Base-by-base conservation (phyloP, 2,888 invertebrate species). In the Heteropelma amictum region DNA sequence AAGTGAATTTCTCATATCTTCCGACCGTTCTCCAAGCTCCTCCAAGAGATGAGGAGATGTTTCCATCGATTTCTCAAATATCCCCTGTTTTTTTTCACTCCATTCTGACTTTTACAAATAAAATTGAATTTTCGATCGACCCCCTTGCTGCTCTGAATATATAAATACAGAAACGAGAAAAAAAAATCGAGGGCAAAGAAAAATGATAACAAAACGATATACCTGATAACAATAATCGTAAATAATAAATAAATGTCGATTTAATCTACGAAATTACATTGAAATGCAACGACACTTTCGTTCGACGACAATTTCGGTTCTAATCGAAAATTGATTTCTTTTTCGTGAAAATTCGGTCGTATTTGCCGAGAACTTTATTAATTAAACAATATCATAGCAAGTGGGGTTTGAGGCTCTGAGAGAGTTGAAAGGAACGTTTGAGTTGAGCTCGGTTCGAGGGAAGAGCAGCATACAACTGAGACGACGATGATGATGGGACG, bases 361-460 rank as follows among this genome's bases (percentile, higher is more conserved):
- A 38, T 73, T 77, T 51, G 69, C 54, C 56, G 17, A 51, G 60
- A 65, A 74, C 64, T 77, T 77, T 70, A 77, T 78, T 85, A 87
- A 87, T 86, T 87, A 86, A 86, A 87, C 85, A 86, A 85, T 83
- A 84, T 85, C 85, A 87, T 85, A 83, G 83, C 51, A 23, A 58
- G 69, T 42, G 42, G 47, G 42, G 68, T 51, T 63, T 56, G 19
- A 19, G 53, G 63, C 67, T 45, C 47, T 47, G 49, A 38, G 65
- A 65, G 30, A 58, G 71, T 58, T 58, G 17, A 35, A 51, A 38
- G 47, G 28, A 7, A 28, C 63, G 64, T 73, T 72, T 47, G 42
- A 54, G 67, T 42, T 49, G 45, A 33, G 21, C 23, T 63, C 47
- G 58, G 49, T 69, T 67, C 38, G 60, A 33, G 21, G 35, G 30